These are phyloP conservation scores for Dolichomitus sp. DNA, from an alignment of 2,888 invertebrate species.

Conservation along the genomic window DNA sequence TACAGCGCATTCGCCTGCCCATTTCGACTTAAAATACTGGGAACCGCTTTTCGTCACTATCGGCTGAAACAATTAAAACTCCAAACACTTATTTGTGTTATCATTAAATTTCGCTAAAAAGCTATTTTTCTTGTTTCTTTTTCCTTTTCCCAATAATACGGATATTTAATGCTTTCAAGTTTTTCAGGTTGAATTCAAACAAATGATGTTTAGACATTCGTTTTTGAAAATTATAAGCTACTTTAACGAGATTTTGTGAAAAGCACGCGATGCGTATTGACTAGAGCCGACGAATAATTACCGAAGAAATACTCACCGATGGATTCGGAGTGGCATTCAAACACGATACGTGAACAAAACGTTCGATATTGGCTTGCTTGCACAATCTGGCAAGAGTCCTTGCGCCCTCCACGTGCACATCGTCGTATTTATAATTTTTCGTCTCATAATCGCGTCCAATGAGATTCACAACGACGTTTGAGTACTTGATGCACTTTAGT, in stretches of 20 bases:
- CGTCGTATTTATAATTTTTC: constrained; percentile 94
- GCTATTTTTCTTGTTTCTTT: no score
- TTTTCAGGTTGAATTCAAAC: no score
- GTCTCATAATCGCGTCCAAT: constrained; percentile 98
- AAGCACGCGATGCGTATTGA: not conserved
- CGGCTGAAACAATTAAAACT: constrained; percentile 82
- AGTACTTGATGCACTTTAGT: constrained; percentile 94
- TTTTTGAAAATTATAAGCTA: no score
- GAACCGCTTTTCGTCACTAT: constrained; percentile 92
- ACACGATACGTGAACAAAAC: constrained; percentile 96
- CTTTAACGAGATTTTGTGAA: no score
- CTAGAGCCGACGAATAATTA: not conserved
- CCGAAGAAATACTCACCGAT: constrained; percentile 76
- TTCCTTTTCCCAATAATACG: no score
- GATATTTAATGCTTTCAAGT: no score
- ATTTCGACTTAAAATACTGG: constrained; percentile 92
- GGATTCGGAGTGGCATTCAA: constrained; percentile 93
- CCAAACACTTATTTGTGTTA: no score
- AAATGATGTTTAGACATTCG: no score
- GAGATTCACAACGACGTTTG: constrained; percentile 98
- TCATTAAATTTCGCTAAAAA: no score
- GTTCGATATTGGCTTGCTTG: constrained; percentile 94
- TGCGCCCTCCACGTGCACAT: constrained; percentile 96
- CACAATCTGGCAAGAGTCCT: constrained; percentile 92
- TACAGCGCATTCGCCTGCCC: constrained; percentile 95